Percentiles rank a stretch among this genome's conserved stretches.
Evolutionary conservation across 2,888 invertebrate genomes (phyloP).

Genomic region (Merodon equestris): DNA sequence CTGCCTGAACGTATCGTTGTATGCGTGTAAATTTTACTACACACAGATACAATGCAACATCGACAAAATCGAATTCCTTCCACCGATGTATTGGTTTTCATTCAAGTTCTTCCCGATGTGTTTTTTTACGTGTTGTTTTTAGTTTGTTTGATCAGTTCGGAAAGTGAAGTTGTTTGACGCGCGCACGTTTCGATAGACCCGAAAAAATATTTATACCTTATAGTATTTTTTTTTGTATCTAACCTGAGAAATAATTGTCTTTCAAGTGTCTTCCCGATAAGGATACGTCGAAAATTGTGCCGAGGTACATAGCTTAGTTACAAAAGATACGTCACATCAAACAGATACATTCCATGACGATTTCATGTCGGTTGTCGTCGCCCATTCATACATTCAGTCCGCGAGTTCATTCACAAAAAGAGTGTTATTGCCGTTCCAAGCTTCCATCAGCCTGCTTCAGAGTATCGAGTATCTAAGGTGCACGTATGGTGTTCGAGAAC

Average conservation of each 20-base stretch:
- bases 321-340: constrained; percentile 32
- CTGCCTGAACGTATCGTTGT: constrained; percentile 63
- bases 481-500: background rate
- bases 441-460: too few relatives aligned
- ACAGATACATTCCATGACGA: constrained; percentile 50
- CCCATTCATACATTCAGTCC: constrained; percentile 49
- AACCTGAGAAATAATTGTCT: constrained; percentile 9
- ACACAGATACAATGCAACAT: constrained; percentile 49
- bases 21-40: constrained; percentile 22
- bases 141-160: constrained; percentile 78
- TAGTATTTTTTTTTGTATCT: constrained; percentile 7
- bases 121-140: constrained; percentile 68
- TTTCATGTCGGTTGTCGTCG: constrained; percentile 19
- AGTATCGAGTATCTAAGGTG: too few relatives aligned
- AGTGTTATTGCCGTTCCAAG: too few relatives aligned
- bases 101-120: constrained; percentile 73
- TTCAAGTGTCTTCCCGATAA: constrained; percentile 1
- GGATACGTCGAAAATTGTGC: constrained; percentile 13
- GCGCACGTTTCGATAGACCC: constrained; percentile 38
- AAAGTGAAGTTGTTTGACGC: constrained; percentile 76
- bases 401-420: constrained; percentile 55
- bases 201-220: constrained; percentile 10
- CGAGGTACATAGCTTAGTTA: background rate
- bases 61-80: constrained; percentile 56
- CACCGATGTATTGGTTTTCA: constrained; percentile 72